Evolutionary conservation across 2,797 vertebrate species (phyloP).

Genomic region (Enteromius treurensis): DNA sequence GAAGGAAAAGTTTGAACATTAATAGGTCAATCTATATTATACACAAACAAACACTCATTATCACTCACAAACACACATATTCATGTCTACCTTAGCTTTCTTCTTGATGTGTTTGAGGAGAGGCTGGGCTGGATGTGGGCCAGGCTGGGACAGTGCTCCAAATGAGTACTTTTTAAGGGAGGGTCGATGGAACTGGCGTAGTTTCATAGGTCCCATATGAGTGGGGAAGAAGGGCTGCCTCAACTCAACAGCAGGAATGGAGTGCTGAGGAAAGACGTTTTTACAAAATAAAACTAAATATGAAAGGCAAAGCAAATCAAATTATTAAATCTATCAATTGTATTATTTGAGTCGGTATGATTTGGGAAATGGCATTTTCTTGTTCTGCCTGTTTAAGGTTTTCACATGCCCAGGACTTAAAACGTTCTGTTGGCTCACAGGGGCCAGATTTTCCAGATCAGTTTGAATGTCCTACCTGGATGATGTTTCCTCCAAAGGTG

Average conservation of each 20-base stretch:
- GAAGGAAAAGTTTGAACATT: neutral
- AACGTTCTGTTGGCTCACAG: neutral
- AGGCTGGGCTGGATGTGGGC: constrained; percentile 89
- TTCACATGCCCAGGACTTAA: neutral
- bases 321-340: neutral
- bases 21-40: neutral
- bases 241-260: constrained; percentile 95
- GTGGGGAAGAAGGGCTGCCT: constrained; percentile 98
- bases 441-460: neutral
- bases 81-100: constrained; percentile 91
- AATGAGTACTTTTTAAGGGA: constrained; percentile 96
- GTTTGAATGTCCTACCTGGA: constrained; percentile 81
- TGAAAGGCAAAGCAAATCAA: neutral
- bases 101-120: constrained; percentile 98
- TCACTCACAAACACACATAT: constrained; percentile 13
- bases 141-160: constrained; percentile 91
- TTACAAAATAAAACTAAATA: neutral
- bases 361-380: neutral
- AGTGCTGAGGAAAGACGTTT: constrained; percentile 80
- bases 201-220: constrained; percentile 98
- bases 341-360: neutral
- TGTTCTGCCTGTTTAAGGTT: neutral
- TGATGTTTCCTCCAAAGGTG: constrained; percentile 97
- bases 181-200: constrained; percentile 92
- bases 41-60: neutral